Evolutionary conservation across 2,797 vertebrate species (phyloP), one percentile per base, ranked within the genome.

Genomic region (Synaphobranchus kaupii): DNA sequence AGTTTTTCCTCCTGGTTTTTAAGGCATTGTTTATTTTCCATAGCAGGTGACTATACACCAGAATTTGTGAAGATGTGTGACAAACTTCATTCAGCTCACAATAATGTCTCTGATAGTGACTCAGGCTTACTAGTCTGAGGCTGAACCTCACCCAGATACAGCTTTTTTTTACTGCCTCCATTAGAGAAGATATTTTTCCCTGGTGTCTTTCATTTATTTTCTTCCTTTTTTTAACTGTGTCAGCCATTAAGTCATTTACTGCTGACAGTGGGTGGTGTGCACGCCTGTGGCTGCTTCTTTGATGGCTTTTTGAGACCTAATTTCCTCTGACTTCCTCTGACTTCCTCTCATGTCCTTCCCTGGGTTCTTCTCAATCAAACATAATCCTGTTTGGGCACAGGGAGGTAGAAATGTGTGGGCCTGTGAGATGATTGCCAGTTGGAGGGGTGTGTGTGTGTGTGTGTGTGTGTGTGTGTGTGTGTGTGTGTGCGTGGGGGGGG

Each of bases 331-430:
- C 83, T 87, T 73, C 0, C 13, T 39, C 39, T 84, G 76, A 8
- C 22, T 76, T 1, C 47, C 28, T 50, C 39, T 78, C 20, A 39
- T 68, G 58, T 93, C 89, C 91, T 89, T 90, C 92, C 86, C 90
- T 84, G 60, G 80, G 48, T 73, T 84, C 48, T 60, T 86, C 56
- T 88, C 58, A 58, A 17, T 44, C 22, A 82, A 76, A 54, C 31
- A 34, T 81, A 85, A 89, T 86, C 71, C 86, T 86, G 89, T 91
- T 48, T 87, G 17, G 8, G 66, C 81, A 83, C 58, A 34, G 31
- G 31, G 82, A 47, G 86, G 48, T 54, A 31, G 82, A 83, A 83
- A 54, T 87, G 48, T 71, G 48, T 44, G 48, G 82, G 86, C 68
- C 31, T 87, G 34, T 56, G 86, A 52, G 81, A 48, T 22, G 25